These are phyloP conservation scores for Oncorhynchus gorbuscha DNA, from an alignment of 2,113 vertebrate species.

Conservation along the genomic window DNA sequence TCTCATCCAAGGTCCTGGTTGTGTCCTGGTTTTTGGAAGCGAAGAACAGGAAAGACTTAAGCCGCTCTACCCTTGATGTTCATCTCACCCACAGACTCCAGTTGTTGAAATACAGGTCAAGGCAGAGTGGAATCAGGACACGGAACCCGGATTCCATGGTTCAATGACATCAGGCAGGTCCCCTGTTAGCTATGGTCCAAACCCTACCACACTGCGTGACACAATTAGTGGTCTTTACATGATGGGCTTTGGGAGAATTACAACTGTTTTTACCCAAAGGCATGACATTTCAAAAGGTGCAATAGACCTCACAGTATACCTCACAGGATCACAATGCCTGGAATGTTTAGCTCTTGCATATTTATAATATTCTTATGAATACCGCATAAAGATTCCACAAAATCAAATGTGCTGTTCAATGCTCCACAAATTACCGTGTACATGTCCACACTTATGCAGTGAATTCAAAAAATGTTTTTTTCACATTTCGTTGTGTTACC, in stretches of 20 bases:
- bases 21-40: constrained; percentile 7
- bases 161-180: constrained; percentile 1
- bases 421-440: not conserved
- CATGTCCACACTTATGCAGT: not conserved
- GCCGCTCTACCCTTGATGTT: not conserved
- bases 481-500: too few relatives aligned
- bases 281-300: not conserved
- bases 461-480: too few relatives aligned
- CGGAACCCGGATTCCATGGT: too few relatives aligned
- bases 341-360: not conserved
- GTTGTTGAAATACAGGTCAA: constrained; percentile 41
- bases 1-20: constrained; percentile 30
- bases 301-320: not conserved
- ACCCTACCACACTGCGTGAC: constrained; percentile 13
- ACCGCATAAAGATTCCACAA: not conserved
- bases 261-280: constrained; percentile 6
- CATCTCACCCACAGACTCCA: constrained; percentile 18
- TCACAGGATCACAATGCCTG: not conserved
- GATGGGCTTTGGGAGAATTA: constrained; percentile 19
- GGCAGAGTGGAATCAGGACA: constrained; percentile 17
- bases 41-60: constrained; percentile 18
- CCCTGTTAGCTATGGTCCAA: constrained; percentile 9
- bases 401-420: not conserved
- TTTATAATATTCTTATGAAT: not conserved
- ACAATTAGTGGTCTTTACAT: constrained; percentile 44